Evolutionary conservation across 2,797 vertebrate species (phyloP), one percentile per base, ranked within the genome.

Genomic region (Denticeps clupeoides): DNA sequence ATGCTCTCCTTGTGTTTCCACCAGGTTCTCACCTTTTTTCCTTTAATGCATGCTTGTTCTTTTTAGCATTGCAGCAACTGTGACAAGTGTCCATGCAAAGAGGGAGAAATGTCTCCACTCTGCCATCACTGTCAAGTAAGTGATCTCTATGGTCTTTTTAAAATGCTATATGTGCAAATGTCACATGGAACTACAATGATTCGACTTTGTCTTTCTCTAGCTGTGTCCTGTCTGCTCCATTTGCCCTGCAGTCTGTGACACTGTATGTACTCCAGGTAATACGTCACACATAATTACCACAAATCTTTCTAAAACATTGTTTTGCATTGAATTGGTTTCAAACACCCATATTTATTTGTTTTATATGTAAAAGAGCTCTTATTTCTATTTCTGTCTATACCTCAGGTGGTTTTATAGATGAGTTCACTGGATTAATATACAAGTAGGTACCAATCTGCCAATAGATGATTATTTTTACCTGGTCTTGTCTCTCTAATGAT

Each of bases 241-340:
- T 28, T 91, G 88, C 55, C 85, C 87, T 2, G 62, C 89, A 25
- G 63, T 90, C 61, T 91, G 89, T 32, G 86, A 89, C 43, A 87
- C 84, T 0, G 55, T 89, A 55, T 93, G 90, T 69, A 61, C 80
- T 7, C 86, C 90, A 47, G 89, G 89, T 91, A 68, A 31, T 2
- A 1, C 12, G 7, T 2, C 3, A 16, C 13, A 9, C 31, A 27
- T 24, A 3, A 3, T 3, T 7, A 15, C 6, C 35, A 7, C 18
- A 16, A 3, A 33, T 7, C 19, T 48, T 31, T 24, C 12, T 42
- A 27, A 10, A 10, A 11, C 19, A 5, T 13, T 24, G 7, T 28
- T 11, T 21, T 13, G 41, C 11, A 28, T 21, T 25, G 11, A 26
- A n/a, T 5, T 10, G 1, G 22, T 19, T 9, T 23, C 8, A 35